These are phyloP conservation scores for Drosophila auraria DNA, from an alignment of 1,140 invertebrate genomes.

Conservation along the genomic window DNA sequence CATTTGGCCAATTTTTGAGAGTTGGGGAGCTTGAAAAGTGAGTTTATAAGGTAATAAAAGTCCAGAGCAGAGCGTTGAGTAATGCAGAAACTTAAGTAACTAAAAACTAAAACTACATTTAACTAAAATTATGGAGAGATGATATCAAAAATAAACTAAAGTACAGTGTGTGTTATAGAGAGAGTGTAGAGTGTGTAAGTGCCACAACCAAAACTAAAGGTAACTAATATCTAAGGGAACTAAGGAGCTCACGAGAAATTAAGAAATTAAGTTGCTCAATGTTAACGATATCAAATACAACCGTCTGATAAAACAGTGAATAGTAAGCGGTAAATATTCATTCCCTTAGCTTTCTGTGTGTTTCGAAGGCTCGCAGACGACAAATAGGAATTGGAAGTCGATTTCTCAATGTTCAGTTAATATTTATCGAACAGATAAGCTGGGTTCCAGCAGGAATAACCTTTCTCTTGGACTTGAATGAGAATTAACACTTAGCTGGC, in stretches of 20 bases:
- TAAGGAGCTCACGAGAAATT: background rate
- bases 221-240: constrained; percentile 14
- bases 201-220: constrained; percentile 31
- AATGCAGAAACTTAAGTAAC: constrained; percentile 5
- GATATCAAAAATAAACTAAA: background rate
- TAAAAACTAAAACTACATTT: constrained; percentile 15
- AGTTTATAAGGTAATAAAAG: constrained; percentile 3
- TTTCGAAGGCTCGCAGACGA: background rate
- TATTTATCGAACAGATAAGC: background rate
- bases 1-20: constrained; percentile 30
- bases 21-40: background rate
- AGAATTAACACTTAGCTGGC: background rate
- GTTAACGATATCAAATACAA: background rate
- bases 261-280: background rate
- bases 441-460: no score
- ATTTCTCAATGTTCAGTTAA: background rate
- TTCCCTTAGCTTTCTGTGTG: background rate
- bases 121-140: background rate
- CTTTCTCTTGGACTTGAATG: background rate
- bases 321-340: background rate
- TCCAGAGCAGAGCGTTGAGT: constrained; percentile 25
- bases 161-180: constrained; percentile 1
- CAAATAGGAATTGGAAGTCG: no score
- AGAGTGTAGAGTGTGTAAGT: constrained; percentile 3
- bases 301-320: background rate